Evolutionary conservation across 2,113 vertebrate species (phyloP).

Genomic region (Carettochelys insculpta): DNA sequence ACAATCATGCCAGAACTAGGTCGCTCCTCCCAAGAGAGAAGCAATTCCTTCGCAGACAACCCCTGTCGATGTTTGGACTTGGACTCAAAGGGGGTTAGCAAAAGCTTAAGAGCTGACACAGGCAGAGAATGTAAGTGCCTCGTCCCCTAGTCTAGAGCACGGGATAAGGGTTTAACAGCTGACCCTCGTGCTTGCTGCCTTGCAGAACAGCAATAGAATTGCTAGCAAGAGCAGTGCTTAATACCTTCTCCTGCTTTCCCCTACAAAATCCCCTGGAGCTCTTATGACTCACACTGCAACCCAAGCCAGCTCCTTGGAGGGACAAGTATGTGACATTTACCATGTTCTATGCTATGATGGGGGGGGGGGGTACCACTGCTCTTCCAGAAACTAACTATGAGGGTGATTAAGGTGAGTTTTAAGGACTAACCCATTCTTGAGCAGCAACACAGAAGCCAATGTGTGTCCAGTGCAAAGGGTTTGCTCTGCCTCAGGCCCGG

Average conservation of each 20-base stretch:
- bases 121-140: background rate
- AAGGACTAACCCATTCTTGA: background rate
- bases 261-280: background rate
- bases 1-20: background rate
- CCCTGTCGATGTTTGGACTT: background rate
- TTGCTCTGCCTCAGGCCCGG: background rate
- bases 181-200: background rate
- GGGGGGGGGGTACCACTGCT: no score
- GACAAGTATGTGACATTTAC: background rate
- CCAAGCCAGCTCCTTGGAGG: background rate
- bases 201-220: background rate
- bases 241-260: background rate
- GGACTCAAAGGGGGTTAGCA: background rate
- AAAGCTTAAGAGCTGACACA: background rate
- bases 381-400: background rate
- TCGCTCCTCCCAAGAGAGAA: background rate
- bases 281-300: background rate
- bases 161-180: background rate
- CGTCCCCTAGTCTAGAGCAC: background rate
- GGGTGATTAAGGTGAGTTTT: background rate
- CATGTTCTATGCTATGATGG: background rate
- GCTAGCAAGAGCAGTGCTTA: background rate
- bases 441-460: background rate
- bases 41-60: background rate
- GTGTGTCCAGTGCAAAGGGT: background rate